Percentiles rank a stretch among this genome's conserved stretches.
phyloP scores from a whole-genome alignment of 2,888 invertebrate species.

The Drymonia ruficornis region DNA sequence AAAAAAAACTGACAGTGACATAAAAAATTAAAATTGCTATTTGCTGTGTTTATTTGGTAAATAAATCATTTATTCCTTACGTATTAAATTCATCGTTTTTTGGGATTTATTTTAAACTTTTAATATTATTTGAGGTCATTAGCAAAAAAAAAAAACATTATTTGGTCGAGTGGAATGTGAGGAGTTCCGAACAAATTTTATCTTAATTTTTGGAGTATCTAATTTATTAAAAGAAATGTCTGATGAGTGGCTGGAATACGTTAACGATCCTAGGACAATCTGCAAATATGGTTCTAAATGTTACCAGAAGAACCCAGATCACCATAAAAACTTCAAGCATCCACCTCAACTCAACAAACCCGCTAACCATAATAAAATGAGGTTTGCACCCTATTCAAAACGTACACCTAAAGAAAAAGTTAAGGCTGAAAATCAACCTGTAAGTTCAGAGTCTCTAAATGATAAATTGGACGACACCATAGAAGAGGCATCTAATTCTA shows the following conservation, averaged over 20 bases:
- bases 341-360: slow-evolving; percentile 75
- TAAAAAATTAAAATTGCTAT: no score
- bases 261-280: slow-evolving; percentile 77
- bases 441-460: no score
- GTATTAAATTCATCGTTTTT: no score
- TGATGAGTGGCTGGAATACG: slow-evolving; percentile 64
- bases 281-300: slow-evolving; percentile 93
- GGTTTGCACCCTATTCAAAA: slow-evolving; percentile 53
- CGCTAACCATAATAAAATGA: slow-evolving; percentile 39
- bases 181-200: no score
- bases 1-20: no score
- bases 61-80: no score
- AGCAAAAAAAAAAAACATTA: no score
- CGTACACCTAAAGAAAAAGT: slow-evolving; percentile 12
- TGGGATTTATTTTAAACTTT: no score
- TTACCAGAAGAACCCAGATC: slow-evolving; percentile 92
- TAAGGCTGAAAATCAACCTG: slow-evolving; percentile 12
- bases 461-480: slow-evolving; percentile 11
- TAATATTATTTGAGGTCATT: no score
- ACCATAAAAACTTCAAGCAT: slow-evolving; percentile 91
- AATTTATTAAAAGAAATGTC: slow-evolving; percentile 54
- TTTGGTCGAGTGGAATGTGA: no score
- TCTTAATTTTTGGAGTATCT: no score
- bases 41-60: no score
- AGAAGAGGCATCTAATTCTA: slow-evolving; percentile 5